Percentiles rank a stretch among this genome's conserved stretches.
These are phyloP conservation scores for Donacobius atricapilla DNA, from an alignment of 2,113 vertebrate species.

Conservation along the genomic window DNA sequence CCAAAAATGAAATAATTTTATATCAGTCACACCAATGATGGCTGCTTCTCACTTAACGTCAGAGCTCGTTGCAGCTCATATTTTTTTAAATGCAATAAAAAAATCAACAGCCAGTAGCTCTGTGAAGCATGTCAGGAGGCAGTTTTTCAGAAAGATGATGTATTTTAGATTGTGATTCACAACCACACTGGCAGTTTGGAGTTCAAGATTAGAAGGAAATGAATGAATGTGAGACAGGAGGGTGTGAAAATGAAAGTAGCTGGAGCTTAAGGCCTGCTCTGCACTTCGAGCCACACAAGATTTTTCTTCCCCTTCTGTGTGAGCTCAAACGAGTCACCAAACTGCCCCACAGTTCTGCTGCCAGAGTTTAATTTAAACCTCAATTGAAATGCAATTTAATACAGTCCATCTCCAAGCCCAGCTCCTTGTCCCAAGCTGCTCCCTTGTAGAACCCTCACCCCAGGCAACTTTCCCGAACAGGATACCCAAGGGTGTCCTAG, in stretches of 20 bases:
- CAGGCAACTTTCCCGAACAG: neutral
- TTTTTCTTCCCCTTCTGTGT: neutral
- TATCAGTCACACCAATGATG: neutral
- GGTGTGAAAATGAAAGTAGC: neutral
- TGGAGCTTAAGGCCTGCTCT: neutral
- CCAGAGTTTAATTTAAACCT: neutral
- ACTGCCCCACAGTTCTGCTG: neutral
- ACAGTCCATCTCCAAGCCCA: neutral
- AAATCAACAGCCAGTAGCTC: neutral
- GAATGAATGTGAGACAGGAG: slow-evolving; percentile 28
- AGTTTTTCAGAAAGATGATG: neutral
- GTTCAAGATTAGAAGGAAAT: slow-evolving; percentile 27
- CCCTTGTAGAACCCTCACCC: neutral
- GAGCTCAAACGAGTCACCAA: neutral
- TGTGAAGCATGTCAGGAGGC: neutral
- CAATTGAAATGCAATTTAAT: neutral
- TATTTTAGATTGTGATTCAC: slow-evolving; percentile 2
- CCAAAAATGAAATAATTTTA: neutral
- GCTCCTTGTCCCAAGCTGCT: neutral
- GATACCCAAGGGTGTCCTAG: neutral
- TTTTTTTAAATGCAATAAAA: neutral
- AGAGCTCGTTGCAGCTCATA: neutral
- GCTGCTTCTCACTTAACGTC: neutral
- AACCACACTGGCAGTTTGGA: neutral
- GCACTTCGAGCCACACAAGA: neutral